phyloP scores from a whole-genome alignment of 2,888 invertebrate species.

The Chrysina gloriosa region DNA sequence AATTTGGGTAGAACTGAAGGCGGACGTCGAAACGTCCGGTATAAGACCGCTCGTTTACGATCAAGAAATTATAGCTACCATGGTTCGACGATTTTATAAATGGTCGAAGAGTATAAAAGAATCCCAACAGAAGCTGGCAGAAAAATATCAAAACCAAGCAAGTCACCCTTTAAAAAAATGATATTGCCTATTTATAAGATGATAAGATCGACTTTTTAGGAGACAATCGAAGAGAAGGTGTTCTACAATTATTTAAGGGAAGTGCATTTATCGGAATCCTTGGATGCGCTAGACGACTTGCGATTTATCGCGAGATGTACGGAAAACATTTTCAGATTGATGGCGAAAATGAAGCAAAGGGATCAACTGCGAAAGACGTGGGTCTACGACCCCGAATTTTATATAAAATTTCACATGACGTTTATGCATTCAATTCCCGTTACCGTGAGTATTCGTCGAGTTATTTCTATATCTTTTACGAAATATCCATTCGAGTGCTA shows the following conservation, averaged over 20 bases:
- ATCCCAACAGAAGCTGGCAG: constrained; percentile 58
- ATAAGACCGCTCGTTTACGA: constrained; percentile 61
- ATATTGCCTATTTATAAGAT: constrained; percentile 18
- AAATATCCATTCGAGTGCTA: too few relatives aligned
- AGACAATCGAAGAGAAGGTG: constrained; percentile 58
- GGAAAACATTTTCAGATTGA: constrained; percentile 59
- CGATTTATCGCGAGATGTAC: constrained; percentile 63
- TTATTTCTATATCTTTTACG: background rate
- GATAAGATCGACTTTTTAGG: constrained; percentile 48
- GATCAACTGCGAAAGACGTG: constrained; percentile 48
- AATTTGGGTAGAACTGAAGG: constrained; percentile 63
- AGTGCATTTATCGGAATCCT: constrained; percentile 57
- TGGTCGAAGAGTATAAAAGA: constrained; percentile 60
- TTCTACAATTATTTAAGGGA: constrained; percentile 60
- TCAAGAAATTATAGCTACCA: constrained; percentile 57
- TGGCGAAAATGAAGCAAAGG: constrained; percentile 53
- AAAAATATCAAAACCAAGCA: constrained; percentile 50
- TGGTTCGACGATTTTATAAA: constrained; percentile 59
- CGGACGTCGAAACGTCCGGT: constrained; percentile 59
- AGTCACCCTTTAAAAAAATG: constrained; percentile 3
- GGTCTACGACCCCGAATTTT: constrained; percentile 45
- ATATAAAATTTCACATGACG: constrained; percentile 43
- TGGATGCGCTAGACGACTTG: constrained; percentile 62
- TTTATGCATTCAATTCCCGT: constrained; percentile 28
- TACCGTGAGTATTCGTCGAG: background rate